These are phyloP conservation scores for Tetraneura akinire DNA, from an alignment of 1,140 invertebrate genomes.

Conservation along the genomic window DNA sequence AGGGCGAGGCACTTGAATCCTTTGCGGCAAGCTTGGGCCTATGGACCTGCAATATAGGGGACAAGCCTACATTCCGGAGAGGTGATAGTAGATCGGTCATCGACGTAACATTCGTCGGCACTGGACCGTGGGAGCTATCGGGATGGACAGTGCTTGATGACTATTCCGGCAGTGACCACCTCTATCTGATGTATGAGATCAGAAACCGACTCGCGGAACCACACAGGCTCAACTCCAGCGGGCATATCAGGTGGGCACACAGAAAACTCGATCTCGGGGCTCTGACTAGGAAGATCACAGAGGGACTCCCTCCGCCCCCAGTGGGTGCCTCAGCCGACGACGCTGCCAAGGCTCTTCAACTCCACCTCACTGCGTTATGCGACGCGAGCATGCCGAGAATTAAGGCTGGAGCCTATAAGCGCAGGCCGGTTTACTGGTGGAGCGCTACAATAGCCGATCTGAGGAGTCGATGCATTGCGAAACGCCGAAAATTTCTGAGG, in stretches of 20 bases:
- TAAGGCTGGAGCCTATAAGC: too few species aligned
- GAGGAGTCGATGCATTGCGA: neutral
- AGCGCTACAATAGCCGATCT: neutral
- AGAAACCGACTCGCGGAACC: neutral
- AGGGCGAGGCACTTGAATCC: neutral
- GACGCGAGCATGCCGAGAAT: neutral
- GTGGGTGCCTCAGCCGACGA: neutral
- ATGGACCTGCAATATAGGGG: neutral
- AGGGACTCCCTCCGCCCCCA: neutral
- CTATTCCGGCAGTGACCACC: neutral
- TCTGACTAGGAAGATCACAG: neutral
- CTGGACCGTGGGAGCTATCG: neutral
- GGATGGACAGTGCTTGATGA: neutral
- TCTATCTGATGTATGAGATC: neutral
- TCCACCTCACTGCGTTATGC: neutral
- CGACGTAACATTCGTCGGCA: neutral
- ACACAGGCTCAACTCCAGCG: too few species aligned
- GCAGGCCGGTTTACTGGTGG: neutral
- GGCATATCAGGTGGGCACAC: neutral
- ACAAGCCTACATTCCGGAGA: neutral
- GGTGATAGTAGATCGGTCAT: neutral
- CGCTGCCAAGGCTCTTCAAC: neutral
- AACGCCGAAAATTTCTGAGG: neutral
- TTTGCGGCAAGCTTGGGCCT: neutral
- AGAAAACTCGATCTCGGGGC: neutral